Conservation (phyloP, 2,797 vertebrate species). For the Ambastaia sidthimunki region DNA sequence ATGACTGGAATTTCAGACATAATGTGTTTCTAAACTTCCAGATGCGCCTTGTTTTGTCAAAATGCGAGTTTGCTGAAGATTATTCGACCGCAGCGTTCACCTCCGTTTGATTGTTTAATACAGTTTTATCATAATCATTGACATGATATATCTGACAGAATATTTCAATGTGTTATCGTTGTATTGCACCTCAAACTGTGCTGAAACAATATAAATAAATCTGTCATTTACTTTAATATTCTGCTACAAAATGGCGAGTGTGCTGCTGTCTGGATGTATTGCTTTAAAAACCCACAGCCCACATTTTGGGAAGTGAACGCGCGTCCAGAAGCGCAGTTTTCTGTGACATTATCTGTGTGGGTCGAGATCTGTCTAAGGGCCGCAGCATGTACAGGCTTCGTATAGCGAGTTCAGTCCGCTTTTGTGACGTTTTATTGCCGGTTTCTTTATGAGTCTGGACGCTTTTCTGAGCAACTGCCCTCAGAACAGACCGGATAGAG, state of each 20-base stretch:
- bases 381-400: slow-evolving; percentile 85
- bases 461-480: slow-evolving; percentile 89
- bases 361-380: slow-evolving; percentile 83
- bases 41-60: not conserved
- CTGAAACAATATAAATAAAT: no score
- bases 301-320: no score
- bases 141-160: no score
- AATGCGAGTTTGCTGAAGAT: not conserved
- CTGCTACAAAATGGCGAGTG: no score
- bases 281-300: not conserved
- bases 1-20: not conserved
- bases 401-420: slow-evolving; percentile 91
- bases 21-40: no score
- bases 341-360: slow-evolving; percentile 77
- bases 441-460: slow-evolving; percentile 94
- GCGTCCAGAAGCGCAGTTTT: not conserved
- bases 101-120: no score
- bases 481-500: slow-evolving; percentile 70
- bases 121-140: no score
- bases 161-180: no score
- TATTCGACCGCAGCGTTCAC: no score
- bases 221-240: no score
- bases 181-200: no score
- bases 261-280: not conserved
- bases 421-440: slow-evolving; percentile 99